These are phyloP conservation scores for Megalops cyprinoides DNA, from an alignment of 2,797 vertebrate species.

Conservation along the genomic window DNA sequence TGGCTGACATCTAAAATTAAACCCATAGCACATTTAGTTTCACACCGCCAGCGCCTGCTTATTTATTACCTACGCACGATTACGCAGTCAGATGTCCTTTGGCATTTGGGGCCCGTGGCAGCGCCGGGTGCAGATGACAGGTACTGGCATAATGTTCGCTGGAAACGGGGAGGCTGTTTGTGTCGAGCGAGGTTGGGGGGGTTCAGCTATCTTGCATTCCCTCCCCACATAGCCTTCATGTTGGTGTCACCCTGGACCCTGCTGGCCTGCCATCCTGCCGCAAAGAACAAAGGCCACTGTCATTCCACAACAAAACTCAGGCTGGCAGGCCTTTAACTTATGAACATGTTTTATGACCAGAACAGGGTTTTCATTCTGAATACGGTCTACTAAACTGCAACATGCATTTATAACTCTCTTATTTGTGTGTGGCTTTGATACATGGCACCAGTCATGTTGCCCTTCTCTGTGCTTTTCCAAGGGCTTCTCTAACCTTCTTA, in stretches of 20 bases:
- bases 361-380: too few species aligned
- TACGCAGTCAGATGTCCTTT: conserved; percentile 61
- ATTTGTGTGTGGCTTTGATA: too few species aligned
- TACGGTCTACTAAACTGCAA: too few species aligned
- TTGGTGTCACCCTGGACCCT: background rate
- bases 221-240: background rate
- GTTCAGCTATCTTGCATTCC: background rate
- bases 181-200: conserved; percentile 15
- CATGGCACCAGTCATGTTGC: too few species aligned
- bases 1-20: conserved; percentile 68
- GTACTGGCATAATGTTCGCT: conserved; percentile 9
- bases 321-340: background rate
- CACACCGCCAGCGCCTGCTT: conserved; percentile 58
- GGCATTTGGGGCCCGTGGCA: conserved; percentile 57
- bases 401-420: too few species aligned
- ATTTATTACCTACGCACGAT: conserved; percentile 67
- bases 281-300: background rate
- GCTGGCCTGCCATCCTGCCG: background rate
- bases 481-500: too few species aligned
- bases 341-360: too few species aligned
- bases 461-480: too few species aligned
- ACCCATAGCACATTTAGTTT: conserved; percentile 64
- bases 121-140: conserved; percentile 34
- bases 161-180: conserved; percentile 8
- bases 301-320: background rate